Evolutionary conservation across 92 coral and sea anemone species (phyloP), one percentile per base, ranked within the genome.

Genomic region (Palythoa grandis): DNA sequence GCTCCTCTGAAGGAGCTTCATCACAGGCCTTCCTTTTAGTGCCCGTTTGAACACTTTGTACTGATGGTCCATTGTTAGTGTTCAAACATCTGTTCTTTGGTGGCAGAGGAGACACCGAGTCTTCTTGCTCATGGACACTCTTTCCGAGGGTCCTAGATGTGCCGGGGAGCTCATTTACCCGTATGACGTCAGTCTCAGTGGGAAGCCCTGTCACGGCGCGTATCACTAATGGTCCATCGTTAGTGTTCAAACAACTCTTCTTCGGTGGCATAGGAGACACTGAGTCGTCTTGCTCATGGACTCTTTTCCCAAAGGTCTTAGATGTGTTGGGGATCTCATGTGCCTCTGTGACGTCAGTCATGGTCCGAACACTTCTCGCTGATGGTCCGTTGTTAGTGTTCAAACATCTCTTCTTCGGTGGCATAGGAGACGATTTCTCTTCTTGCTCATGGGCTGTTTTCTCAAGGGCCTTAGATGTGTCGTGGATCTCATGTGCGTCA

Each of bases 11-110:
- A 58, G 85, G 29, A 20, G 85, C 75, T 39, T 80, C 74, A 17
- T 80, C 85, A 3, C 20, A 43, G 85, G 63, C 85, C 85, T 80
- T 66, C 66, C 74, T 48, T 1, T 66, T 66, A n/a, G 47, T 80
- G 58, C 74, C 39, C 10, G 5, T 48, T 73, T 66, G 85, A 17
- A n/a, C 43, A 22, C 85, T 3, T 23, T 67, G 37, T 29, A 61
- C n/a, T 22, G 75, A 22, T 35, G 85, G 39, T 23, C 23, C 74
- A 66, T 43, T 53, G 23, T 24, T 37, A 47, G 47, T 80, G 56
- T 60, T 60, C 11, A 78, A 22, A 60, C 47, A 78, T 60, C 83
- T 61, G 23, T 80, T 77, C 69, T 77, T 80, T 15, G 72, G 47
- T 39, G 63, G 25, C 74, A 63, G 50, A 4, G 47, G 61, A 50